Evolutionary conservation across 1,140 invertebrate species (phyloP).

Genomic region (Bombus ignitus): DNA sequence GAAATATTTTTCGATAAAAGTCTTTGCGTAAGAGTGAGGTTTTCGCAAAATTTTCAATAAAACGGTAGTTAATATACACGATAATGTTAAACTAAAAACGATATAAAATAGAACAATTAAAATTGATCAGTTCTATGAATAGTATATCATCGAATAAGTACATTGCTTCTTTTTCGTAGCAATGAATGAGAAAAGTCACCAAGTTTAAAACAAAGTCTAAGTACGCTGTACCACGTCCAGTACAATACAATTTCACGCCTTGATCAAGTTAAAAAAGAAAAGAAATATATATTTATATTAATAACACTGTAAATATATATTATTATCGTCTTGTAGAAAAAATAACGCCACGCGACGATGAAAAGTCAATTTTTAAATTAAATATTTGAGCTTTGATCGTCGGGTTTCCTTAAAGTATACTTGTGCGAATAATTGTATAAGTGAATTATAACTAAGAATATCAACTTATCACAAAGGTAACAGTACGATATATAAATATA

Average conservation of each 20-base stretch:
- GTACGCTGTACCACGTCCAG: conserved; percentile 1
- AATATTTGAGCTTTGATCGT: conserved; percentile 4
- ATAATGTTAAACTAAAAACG: neutral
- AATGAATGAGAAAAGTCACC: neutral
- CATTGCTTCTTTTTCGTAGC: neutral
- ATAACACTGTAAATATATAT: neutral
- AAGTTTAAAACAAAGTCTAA: conserved; percentile 9
- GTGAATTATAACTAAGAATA: conserved; percentile 29
- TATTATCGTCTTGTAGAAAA: neutral
- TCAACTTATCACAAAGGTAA: conserved; percentile 33
- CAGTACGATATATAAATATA: neutral
- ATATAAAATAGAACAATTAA: neutral
- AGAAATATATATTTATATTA: conserved; percentile 32
- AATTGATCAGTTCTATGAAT: conserved; percentile 1
- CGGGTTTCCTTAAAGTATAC: neutral
- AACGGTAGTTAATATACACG: neutral
- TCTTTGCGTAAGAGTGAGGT: neutral
- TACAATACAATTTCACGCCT: conserved; percentile 12
- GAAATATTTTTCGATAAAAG: conserved; percentile 7
- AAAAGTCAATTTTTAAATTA: conserved; percentile 5
- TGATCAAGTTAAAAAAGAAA: neutral
- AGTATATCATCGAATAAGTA: neutral
- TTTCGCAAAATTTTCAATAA: neutral
- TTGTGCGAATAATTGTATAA: conserved; percentile 3
- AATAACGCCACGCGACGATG: neutral